Conservation (phyloP, 1,140 invertebrate species). For the Drosophila varians region DNA sequence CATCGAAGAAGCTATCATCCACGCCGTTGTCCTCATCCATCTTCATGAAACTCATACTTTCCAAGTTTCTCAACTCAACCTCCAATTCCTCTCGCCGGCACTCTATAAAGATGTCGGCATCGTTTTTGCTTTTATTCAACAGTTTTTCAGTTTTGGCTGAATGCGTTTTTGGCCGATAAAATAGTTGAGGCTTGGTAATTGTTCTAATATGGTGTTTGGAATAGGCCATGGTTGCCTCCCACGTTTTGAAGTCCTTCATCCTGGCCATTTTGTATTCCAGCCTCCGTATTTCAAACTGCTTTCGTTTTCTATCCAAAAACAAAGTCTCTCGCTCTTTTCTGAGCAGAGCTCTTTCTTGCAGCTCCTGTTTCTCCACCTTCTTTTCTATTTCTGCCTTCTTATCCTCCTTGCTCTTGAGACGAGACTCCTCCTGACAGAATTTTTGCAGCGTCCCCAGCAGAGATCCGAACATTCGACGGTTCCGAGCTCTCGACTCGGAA, state of each 20-base stretch:
- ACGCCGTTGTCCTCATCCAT: conserved; percentile 51
- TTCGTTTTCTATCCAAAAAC: conserved; percentile 92
- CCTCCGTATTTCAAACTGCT: conserved; percentile 93
- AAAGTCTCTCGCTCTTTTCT: conserved; percentile 93
- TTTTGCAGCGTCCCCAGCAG: conserved; percentile 96
- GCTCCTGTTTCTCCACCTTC: conserved; percentile 95
- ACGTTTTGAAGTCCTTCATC: conserved; percentile 93
- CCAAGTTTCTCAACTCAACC: conserved; percentile 54
- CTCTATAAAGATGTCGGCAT: conserved; percentile 50
- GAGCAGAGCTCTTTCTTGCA: conserved; percentile 93
- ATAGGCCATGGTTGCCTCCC: conserved; percentile 91
- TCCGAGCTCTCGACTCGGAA: conserved; percentile 92
- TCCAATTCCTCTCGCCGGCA: conserved; percentile 51
- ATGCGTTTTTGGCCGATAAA: conserved; percentile 89
- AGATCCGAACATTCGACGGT: conserved; percentile 97
- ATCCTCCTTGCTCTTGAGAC: conserved; percentile 90
- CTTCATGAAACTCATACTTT: conserved; percentile 38
- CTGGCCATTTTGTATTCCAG: conserved; percentile 96
- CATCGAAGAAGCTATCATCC: conserved; percentile 42
- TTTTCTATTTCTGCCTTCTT: conserved; percentile 94
- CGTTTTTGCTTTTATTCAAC: conserved; percentile 45
- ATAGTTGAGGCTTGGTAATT: conserved; percentile 93
- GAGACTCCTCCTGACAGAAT: conserved; percentile 97
- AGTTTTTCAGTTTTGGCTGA: conserved; percentile 49
- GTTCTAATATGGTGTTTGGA: conserved; percentile 94